These are phyloP conservation scores for Temnothorax nylanderi DNA, from an alignment of 1,140 invertebrate genomes.

Conservation along the genomic window DNA sequence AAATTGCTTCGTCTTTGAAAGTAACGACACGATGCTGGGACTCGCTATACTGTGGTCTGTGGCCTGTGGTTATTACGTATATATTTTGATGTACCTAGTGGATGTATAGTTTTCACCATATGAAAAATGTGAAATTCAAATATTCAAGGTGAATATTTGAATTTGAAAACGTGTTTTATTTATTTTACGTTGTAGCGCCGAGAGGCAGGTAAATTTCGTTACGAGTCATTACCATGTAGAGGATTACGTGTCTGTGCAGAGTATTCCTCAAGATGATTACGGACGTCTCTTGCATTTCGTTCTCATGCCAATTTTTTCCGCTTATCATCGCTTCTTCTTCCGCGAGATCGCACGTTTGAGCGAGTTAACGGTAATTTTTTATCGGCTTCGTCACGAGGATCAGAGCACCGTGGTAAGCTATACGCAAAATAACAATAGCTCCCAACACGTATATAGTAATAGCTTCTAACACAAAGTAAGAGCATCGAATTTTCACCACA, in stretches of 20 bases:
- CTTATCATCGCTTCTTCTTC: constrained; percentile 86
- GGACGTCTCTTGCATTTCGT: constrained; percentile 85
- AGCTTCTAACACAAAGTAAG: neutral
- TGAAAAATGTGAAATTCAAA: neutral
- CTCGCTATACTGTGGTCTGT: constrained; percentile 82
- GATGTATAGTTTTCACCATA: neutral
- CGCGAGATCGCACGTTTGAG: constrained; percentile 87
- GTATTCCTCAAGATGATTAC: constrained; percentile 83
- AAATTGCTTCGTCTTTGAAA: constrained; percentile 81
- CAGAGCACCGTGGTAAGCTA: constrained; percentile 77
- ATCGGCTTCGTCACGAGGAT: constrained; percentile 83
- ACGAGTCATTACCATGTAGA: constrained; percentile 86
- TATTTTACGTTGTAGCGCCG: constrained; percentile 73
- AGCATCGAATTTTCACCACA: neutral
- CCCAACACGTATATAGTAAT: neutral
- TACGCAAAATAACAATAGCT: too few relatives aligned
- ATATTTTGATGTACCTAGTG: neutral
- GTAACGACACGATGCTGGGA: constrained; percentile 85
- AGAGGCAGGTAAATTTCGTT: constrained; percentile 85
- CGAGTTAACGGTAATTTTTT: constrained; percentile 82
- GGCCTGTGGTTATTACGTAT: constrained; percentile 56
- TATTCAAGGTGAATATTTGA: neutral
- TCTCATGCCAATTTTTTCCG: constrained; percentile 87
- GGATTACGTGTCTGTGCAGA: constrained; percentile 85
- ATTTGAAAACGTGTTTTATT: neutral